These are phyloP conservation scores for Takifugu ocellatus DNA, from an alignment of 2,797 vertebrate species.

Conservation along the genomic window DNA sequence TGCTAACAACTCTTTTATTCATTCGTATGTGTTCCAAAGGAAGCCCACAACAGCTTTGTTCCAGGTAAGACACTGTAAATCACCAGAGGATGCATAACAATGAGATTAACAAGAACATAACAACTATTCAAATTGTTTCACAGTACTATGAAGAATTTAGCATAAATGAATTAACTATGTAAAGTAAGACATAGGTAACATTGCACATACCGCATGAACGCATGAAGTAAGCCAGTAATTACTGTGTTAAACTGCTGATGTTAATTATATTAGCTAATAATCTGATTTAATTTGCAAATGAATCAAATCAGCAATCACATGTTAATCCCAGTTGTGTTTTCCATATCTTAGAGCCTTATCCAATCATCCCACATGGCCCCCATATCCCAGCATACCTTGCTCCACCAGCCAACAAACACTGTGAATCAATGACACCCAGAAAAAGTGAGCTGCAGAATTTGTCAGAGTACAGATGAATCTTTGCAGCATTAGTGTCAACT, in stretches of 20 bases:
- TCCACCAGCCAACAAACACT: slow-evolving; percentile 44
- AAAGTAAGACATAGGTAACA: no score
- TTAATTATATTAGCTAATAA: no score
- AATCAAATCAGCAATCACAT: neutral
- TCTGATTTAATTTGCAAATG: neutral
- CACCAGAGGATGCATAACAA: neutral
- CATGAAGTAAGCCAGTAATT: no score
- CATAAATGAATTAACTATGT: no score
- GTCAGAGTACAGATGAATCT: no score
- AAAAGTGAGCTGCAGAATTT: slow-evolving; percentile 65
- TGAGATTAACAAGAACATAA: no score
- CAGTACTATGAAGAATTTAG: no score
- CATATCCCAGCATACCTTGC: slow-evolving; percentile 72
- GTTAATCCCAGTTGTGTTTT: neutral
- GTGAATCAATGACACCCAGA: slow-evolving; percentile 66
- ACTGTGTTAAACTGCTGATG: no score
- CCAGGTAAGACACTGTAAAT: slow-evolving; percentile 29
- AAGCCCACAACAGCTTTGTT: slow-evolving; percentile 37
- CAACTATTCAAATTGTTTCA: no score
- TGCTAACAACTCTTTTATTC: neutral
- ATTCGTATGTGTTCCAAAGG: slow-evolving; percentile 34
- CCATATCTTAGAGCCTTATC: slow-evolving; percentile 61
- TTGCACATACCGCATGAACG: no score
- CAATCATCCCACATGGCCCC: slow-evolving; percentile 71
- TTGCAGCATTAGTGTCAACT: no score